Evolutionary conservation across 2,113 vertebrate species (phyloP), one percentile per base, ranked within the genome.

Genomic region (Odontophorus gujanensis): DNA sequence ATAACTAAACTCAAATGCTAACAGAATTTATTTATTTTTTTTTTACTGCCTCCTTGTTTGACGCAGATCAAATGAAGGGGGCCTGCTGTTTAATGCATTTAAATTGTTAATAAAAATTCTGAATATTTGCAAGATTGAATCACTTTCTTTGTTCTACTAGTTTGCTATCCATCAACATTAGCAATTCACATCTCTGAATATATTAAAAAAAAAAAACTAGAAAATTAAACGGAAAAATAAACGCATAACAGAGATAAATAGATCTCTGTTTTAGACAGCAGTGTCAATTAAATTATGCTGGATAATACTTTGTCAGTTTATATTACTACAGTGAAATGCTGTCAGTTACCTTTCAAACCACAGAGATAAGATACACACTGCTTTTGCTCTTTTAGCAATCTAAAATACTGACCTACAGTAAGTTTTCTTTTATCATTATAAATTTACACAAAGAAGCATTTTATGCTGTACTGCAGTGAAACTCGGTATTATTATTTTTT

Each of bases 1-100:
- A 51, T 32, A 87, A 72, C 92, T 95, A 94, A 95, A 95, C 26
- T 45, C 45, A 97, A 97, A 95, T 90, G 81, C 30, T 94, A 92
- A 84, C 82, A 93, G 63, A 48, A 25, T 87, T 87, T 95, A 91
- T 95, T 5, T 40, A 40, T 40, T 40, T 40, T 10, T 40, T 93
- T 57, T 85, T 96, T 61, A 71, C 28, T 50, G 40, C 69, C 28
- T 81, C 25, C 6, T 97, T 69, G 81, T 83, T 63, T 94, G 88
- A 81, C 45, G 76, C 6, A 89, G 80, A 96, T 94, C 58, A 95
- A 95, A 97, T 66, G 86, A 95, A 71, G 13, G 12, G 79, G 24
- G 48, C 67, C 59, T 94, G 57, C 20, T 93, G 42, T 87, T 97
- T 87, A 93, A 95, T 96, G 42, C 53, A 86, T 36, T 81, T 96